phyloP scores from a whole-genome alignment of 2,113 vertebrate species.

The Tauraco erythrolophus region DNA sequence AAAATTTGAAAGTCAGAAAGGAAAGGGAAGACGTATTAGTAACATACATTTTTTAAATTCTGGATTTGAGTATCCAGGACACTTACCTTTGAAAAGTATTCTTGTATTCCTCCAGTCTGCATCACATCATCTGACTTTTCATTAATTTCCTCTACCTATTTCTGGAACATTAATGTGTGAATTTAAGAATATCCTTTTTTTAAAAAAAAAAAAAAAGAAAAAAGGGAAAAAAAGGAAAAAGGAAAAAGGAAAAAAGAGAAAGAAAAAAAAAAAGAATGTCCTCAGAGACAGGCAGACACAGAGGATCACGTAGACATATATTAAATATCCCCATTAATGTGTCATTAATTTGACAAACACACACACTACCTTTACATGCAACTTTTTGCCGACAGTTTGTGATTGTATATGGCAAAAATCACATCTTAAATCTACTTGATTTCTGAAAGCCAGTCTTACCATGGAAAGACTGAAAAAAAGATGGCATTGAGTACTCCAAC shows the following conservation, averaged over 20 bases:
- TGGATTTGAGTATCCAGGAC: background rate
- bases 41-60: background rate
- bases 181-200: background rate
- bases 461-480: background rate
- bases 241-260: background rate
- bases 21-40: background rate
- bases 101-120: background rate
- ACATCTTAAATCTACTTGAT: background rate
- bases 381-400: background rate
- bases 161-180: background rate
- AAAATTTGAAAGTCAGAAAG: background rate
- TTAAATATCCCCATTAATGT: background rate
- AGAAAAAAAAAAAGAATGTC: background rate
- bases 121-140: background rate
- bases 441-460: background rate
- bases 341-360: background rate
- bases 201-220: background rate
- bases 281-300: background rate
- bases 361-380: fast-evolving
- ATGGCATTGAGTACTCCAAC: background rate
- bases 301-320: background rate
- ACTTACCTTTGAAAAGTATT: background rate
- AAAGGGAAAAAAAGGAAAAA: no score
- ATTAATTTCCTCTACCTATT: background rate
- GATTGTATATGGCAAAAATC: background rate